Percentiles rank a stretch among this genome's conserved stretches.
Conservation (phyloP, 2,113 vertebrate species). For the Scomber colias region DNA sequence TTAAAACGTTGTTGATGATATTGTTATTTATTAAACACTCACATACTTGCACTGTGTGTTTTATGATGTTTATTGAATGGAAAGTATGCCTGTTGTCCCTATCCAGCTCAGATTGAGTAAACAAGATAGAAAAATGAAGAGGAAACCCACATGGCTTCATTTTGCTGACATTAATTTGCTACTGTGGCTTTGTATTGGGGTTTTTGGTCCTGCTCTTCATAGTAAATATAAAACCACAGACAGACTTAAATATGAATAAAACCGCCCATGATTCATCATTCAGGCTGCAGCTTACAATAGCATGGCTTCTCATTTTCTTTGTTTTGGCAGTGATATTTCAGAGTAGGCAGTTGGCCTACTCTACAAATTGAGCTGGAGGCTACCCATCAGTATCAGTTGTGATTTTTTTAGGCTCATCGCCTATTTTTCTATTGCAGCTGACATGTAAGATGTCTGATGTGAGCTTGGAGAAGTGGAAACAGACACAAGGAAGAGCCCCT, state of each 20-base stretch:
- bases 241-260: slow-evolving; percentile 11
- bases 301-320: slow-evolving; percentile 19
- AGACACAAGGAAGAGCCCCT: slow-evolving; percentile 19
- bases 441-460: slow-evolving; percentile 25
- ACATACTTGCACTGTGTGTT: slow-evolving; percentile 59
- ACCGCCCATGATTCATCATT: slow-evolving; percentile 2
- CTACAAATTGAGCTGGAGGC: slow-evolving; percentile 7
- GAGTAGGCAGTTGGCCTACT: neutral
- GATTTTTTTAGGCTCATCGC: slow-evolving; percentile 8
- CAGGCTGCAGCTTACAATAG: slow-evolving; percentile 31
- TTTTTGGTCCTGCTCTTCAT: slow-evolving; percentile 39
- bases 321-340: slow-evolving; percentile 42
- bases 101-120: slow-evolving; percentile 4
- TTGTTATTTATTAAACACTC: slow-evolving; percentile 87
- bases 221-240: slow-evolving; percentile 21
- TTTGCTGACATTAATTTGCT: slow-evolving; percentile 44
- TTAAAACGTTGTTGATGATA: slow-evolving; percentile 70
- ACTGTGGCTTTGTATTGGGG: slow-evolving; percentile 43
- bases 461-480: slow-evolving; percentile 28
- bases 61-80: slow-evolving; percentile 36
- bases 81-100: neutral
- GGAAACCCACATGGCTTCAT: slow-evolving; percentile 39
- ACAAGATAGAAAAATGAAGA: slow-evolving; percentile 1
- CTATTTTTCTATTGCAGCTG: slow-evolving; percentile 23
- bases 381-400: neutral